phyloP scores from a whole-genome alignment of 2,113 vertebrate species.

The Tupaia chinensis region DNA sequence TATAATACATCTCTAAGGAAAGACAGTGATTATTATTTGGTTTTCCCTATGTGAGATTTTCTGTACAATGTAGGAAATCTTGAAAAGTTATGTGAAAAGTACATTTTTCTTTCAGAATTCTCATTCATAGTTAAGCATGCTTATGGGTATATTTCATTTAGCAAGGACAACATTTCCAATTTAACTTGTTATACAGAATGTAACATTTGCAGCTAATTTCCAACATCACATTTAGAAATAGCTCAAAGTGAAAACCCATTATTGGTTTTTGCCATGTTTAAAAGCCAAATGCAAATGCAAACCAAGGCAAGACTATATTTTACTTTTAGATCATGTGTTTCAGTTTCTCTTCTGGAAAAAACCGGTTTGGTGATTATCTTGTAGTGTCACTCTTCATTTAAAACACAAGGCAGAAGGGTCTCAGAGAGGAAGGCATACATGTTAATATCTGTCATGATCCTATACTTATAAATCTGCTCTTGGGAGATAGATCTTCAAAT shows the following conservation, averaged over 20 bases:
- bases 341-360: conserved; percentile 15
- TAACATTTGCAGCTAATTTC: conserved; percentile 79
- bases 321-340: conserved; percentile 51
- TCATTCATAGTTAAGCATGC: conserved; percentile 77
- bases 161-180: conserved; percentile 73
- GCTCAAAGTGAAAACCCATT: conserved; percentile 78
- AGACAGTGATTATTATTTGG: conserved; percentile 53
- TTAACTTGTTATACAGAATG: conserved; percentile 70
- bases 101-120: conserved; percentile 76
- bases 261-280: conserved; percentile 76
- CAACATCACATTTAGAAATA: conserved; percentile 78
- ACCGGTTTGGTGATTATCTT: not conserved
- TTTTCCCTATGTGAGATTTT: conserved; percentile 61
- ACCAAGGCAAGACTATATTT: conserved; percentile 59
- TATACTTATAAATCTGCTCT: not conserved
- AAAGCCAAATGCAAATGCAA: conserved; percentile 81
- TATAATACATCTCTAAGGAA: conserved; percentile 52
- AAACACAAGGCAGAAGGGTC: conserved; percentile 3
- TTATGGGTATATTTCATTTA: conserved; percentile 78
- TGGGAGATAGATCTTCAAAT: not conserved
- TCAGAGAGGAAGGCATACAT: not conserved
- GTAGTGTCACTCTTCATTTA: conserved; percentile 7
- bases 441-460: not conserved
- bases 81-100: conserved; percentile 71
- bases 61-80: conserved; percentile 61